These are phyloP conservation scores for Cotesia vestalis DNA, from an alignment of 1,140 invertebrate genomes.

Conservation along the genomic window DNA sequence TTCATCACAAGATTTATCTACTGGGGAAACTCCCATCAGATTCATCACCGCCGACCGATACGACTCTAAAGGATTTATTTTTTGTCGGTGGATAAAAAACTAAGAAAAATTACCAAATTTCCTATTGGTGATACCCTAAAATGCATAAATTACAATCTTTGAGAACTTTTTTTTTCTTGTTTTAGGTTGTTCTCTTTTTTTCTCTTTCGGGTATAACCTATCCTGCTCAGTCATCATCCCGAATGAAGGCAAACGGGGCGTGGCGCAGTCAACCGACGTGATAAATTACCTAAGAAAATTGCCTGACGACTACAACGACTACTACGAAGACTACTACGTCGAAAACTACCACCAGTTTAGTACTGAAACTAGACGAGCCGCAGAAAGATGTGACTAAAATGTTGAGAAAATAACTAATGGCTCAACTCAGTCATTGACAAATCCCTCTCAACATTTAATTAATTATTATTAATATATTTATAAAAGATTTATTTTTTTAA, in stretches of 20 bases:
- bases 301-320: constrained; percentile 30
- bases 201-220: constrained; percentile 5
- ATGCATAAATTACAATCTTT: constrained; percentile 41
- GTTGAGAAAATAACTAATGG: constrained; percentile 16
- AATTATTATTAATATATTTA: not conserved
- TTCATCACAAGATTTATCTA: no score
- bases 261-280: constrained; percentile 35
- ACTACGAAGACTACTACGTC: constrained; percentile 13
- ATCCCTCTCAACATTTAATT: not conserved
- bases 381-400: constrained; percentile 21
- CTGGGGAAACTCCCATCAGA: no score
- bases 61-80: no score
- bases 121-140: constrained; percentile 27
- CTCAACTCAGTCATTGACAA: constrained; percentile 16
- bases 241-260: constrained; percentile 33
- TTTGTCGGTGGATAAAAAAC: no score
- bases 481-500: no score
- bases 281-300: constrained; percentile 38
- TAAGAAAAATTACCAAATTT: no score
- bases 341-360: constrained; percentile 24
- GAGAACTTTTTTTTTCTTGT: constrained; percentile 12
- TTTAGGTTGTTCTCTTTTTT: not conserved
- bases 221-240: constrained; percentile 28
- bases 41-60: no score
- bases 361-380: not conserved